Percentiles rank a stretch among this genome's conserved stretches.
Conservation (phyloP, 2,888 invertebrate genomes). For the Brachypalpus laphriformis region DNA sequence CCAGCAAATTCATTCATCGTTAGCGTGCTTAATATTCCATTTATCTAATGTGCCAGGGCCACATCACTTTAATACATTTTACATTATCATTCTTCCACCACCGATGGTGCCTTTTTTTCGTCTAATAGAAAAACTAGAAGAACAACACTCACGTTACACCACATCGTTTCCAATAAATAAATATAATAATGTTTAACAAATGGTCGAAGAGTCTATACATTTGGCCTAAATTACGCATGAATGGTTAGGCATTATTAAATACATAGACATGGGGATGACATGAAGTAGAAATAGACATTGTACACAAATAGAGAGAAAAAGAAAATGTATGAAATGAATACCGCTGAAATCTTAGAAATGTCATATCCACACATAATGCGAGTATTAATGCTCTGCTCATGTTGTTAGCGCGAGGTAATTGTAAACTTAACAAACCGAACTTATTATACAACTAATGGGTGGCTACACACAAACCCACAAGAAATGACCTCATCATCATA, state of each 20-base stretch:
- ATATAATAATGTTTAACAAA: constrained; percentile 18
- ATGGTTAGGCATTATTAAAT: constrained; percentile 5
- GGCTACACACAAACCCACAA: background rate
- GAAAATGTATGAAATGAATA: constrained; percentile 37
- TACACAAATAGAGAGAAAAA: background rate
- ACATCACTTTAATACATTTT: no score
- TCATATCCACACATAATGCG: constrained; percentile 5
- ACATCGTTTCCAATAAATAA: background rate
- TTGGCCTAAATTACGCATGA: constrained; percentile 63
- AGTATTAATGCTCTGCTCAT: constrained; percentile 29
- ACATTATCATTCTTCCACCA: background rate
- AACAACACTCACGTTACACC: constrained; percentile 30
- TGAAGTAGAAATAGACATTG: background rate
- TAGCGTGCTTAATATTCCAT: no score
- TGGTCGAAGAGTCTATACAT: constrained; percentile 36
- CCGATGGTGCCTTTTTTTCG: background rate
- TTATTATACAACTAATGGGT: background rate
- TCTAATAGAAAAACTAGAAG: no score
- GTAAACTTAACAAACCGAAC: background rate
- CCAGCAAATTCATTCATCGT: no score
- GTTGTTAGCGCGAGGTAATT: background rate
- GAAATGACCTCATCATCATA: constrained; percentile 16
- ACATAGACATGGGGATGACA: background rate
- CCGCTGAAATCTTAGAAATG: constrained; percentile 60
- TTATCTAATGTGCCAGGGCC: no score